A percentile compares a stretch with the other conserved stretches of the same genome.
Conservation (phyloP, 2,113 vertebrate species). For the Todiramphus chloris region DNA sequence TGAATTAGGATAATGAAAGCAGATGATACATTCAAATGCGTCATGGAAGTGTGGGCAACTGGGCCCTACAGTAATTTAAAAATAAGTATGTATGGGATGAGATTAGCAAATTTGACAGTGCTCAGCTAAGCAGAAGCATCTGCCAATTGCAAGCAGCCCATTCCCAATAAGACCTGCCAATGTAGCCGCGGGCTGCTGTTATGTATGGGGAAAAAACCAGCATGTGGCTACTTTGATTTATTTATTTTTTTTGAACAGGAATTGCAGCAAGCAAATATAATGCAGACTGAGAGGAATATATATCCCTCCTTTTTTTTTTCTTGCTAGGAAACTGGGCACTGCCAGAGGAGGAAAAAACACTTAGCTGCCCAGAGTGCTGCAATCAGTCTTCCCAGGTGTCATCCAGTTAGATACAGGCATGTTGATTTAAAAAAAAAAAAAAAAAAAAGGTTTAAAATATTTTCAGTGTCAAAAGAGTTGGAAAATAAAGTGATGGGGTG, state of each 20-base stretch:
- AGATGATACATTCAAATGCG: conserved; percentile 31
- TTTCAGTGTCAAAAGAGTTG: neutral
- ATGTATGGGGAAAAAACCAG: neutral
- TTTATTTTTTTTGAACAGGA: neutral
- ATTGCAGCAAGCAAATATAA: neutral
- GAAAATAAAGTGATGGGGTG: neutral
- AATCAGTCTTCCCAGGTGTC: neutral
- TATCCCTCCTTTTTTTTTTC: neutral
- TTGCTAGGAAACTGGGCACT: neutral
- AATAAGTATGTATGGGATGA: conserved; percentile 45
- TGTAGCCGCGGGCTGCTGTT: neutral
- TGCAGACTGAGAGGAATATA: neutral
- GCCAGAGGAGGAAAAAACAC: neutral
- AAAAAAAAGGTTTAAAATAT: neutral
- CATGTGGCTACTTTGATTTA: neutral
- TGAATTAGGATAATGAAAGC: conserved; percentile 3
- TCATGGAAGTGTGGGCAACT: conserved; percentile 52
- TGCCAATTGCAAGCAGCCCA: conserved; percentile 11
- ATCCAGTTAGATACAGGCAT: neutral
- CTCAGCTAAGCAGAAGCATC: conserved; percentile 39
- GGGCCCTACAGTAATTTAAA: conserved; percentile 56
- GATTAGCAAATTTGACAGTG: conserved; percentile 44
- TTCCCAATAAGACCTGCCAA: neutral
- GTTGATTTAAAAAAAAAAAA: neutral
- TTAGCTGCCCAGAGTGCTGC: neutral